Evolutionary conservation across 2,888 invertebrate genomes (phyloP).

Genomic region (Thymelicus lineola): DNA sequence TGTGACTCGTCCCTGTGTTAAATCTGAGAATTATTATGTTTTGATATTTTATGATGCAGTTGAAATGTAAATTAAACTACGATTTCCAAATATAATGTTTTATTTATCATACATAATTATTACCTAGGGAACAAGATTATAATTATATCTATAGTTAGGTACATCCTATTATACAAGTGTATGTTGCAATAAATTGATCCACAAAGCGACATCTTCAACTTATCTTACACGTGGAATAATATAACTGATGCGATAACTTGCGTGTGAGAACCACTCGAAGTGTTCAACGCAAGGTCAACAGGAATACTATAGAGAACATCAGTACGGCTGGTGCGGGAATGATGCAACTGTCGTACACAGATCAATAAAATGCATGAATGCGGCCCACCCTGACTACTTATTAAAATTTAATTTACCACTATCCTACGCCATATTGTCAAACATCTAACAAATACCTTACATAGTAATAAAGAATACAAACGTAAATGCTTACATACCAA

Average conservation of each 20-base stretch:
- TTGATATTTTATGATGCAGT: no score
- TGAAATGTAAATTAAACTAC: conserved; percentile 55
- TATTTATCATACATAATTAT: conserved; percentile 73
- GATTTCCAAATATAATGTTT: conserved; percentile 71
- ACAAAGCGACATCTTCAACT: background rate
- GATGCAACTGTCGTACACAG: no score
- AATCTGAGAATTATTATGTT: no score
- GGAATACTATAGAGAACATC: no score
- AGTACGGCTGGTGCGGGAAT: no score
- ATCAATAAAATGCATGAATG: no score
- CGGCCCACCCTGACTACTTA: background rate
- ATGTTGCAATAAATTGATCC: background rate
- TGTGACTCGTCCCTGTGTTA: no score
- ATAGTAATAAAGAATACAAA: background rate
- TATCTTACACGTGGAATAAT: no score
- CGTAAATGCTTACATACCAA: conserved; percentile 1
- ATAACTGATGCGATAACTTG: no score
- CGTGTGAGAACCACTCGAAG: no score
- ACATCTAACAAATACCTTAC: background rate
- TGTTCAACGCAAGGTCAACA: no score
- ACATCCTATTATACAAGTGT: conserved; percentile 15
- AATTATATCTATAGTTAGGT: conserved; percentile 52
- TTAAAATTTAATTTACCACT: background rate
- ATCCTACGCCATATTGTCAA: background rate
- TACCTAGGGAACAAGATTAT: conserved; percentile 57